Evolutionary conservation across 2,113 vertebrate genomes (phyloP), one percentile per base, ranked within the genome.

Genomic region (Rhabdornis inornatus): DNA sequence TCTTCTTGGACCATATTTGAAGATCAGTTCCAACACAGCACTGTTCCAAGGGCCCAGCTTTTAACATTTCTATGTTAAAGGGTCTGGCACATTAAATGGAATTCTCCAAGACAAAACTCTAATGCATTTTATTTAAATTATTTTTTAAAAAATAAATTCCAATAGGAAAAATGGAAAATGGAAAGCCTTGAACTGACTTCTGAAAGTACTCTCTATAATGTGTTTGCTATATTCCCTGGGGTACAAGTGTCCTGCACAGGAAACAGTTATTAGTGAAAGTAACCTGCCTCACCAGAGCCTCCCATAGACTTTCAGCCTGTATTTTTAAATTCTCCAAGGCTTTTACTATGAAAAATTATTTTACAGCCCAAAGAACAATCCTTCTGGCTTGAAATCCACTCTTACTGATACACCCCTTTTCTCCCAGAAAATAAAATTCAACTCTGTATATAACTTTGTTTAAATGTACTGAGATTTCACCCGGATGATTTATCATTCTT

Each of bases 401-500:
- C 77, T 47, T 80, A 76, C 20, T 63, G 70, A 93, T 55, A 53
- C 89, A 59, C 10, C 24, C 7, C 15, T 65, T 85, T 86, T 76
- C 28, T 56, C 42, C 22, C 60, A 77, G 39, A 87, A 87, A 94
- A 89, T 13, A 66, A 77, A 89, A 53, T 40, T 39, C 59, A 75
- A 11, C 64, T 64, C 56, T 65, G 27, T 44, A n/a, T 15, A n/a
- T 39, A 53, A 85, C 82, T 95, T 59, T 42, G 37, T 69, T 90
- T 83, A 85, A 93, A 89, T 28, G 19, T 91, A 90, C 57, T 39
- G 65, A 83, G 50, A 92, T 86, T 95, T 86, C 57, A 87, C 44
- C 40, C 1, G 4, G 77, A 77, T 81, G 81, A 96, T 96, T 96
- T 95, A 95, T 96, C 88, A 82, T 31, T 61, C 71, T 65, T 66